phyloP scores from a whole-genome alignment of 1,140 invertebrate species.

The Anagrus nilaparvatae region DNA sequence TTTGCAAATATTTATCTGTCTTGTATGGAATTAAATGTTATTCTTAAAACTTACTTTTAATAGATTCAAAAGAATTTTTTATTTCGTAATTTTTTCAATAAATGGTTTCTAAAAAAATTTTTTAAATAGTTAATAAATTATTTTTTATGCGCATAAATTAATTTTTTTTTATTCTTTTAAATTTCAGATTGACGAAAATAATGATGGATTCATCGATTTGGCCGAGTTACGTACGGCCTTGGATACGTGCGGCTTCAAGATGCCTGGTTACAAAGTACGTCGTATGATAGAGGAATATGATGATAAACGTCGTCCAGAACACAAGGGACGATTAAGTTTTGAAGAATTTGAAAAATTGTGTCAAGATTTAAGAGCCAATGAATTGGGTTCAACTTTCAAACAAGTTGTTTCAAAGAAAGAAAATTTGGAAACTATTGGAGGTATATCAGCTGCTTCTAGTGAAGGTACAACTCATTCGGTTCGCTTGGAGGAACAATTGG shows the following conservation, averaged over 20 bases:
- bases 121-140: background rate
- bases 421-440: slow-evolving; percentile 84
- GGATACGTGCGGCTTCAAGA: slow-evolving; percentile 84
- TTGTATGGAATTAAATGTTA: background rate
- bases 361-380: slow-evolving; percentile 77
- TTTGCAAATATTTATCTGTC: background rate
- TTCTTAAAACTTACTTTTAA: background rate
- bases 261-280: slow-evolving; percentile 85
- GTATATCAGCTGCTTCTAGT: slow-evolving; percentile 90
- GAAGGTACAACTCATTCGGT: slow-evolving; percentile 91
- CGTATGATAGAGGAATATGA: slow-evolving; percentile 83
- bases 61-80: background rate
- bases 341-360: slow-evolving; percentile 88
- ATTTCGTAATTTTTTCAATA: no score
- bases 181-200: slow-evolving; percentile 78
- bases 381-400: slow-evolving; percentile 85
- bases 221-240: slow-evolving; percentile 82
- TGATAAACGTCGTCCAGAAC: slow-evolving; percentile 54
- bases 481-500: slow-evolving; percentile 88
- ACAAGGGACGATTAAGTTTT: slow-evolving; percentile 68
- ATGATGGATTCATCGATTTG: slow-evolving; percentile 82
- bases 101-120: no score
- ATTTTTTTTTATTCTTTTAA: slow-evolving; percentile 22
- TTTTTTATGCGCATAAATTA: background rate
- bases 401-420: slow-evolving; percentile 86